These are phyloP conservation scores for Chiroxiphia lanceolata DNA, from an alignment of 2,797 vertebrate species.

Conservation along the genomic window DNA sequence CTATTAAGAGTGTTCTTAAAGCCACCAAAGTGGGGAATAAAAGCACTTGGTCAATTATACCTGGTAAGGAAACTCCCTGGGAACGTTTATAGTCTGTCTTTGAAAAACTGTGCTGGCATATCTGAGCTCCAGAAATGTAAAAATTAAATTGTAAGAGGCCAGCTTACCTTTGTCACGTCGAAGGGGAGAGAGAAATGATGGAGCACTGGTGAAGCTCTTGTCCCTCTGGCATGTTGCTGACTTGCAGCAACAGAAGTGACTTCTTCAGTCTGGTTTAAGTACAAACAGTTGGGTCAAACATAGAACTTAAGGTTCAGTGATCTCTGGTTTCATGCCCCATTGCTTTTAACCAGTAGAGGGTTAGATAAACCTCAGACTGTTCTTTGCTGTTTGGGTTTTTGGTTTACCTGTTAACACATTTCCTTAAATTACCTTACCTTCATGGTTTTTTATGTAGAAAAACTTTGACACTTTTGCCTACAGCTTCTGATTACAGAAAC, in stretches of 20 bases:
- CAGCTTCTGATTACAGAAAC: neutral
- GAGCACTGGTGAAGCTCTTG: neutral
- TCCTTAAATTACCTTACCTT: neutral
- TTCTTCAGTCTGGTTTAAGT: neutral
- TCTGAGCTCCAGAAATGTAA: neutral
- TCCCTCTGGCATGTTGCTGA: neutral
- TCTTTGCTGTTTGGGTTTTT: neutral
- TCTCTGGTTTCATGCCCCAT: neutral
- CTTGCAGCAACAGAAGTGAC: neutral
- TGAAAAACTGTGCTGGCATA: neutral
- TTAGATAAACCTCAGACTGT: neutral
- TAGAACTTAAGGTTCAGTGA: neutral
- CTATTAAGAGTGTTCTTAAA: neutral
- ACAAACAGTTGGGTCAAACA: neutral
- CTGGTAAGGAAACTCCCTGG: neutral
- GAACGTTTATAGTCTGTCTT: neutral
- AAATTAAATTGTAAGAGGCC: neutral
- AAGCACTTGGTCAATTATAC: neutral
- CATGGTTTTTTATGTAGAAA: neutral
- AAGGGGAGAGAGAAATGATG: neutral
- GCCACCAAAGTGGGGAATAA: neutral
- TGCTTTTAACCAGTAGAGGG: neutral
- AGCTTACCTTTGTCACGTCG: neutral
- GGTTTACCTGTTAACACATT: fast-evolving
- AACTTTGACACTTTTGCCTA: neutral